These are phyloP conservation scores for Apeira syringaria DNA, from an alignment of 2,888 invertebrate genomes.

Conservation along the genomic window DNA sequence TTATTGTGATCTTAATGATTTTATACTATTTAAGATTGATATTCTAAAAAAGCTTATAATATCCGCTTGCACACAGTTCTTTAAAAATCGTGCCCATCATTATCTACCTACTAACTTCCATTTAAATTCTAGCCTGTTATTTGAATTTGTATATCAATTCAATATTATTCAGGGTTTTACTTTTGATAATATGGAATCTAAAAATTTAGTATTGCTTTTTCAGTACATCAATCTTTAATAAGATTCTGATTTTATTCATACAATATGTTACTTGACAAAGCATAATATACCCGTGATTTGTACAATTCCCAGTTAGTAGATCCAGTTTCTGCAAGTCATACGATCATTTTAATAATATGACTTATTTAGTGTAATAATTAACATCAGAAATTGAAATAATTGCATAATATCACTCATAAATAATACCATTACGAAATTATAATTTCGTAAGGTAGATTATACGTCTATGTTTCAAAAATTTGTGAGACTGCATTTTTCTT, in stretches of 20 bases:
- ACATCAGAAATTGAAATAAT: conserved; percentile 4
- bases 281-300: conserved; percentile 30
- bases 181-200: conserved; percentile 16
- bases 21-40: conserved; percentile 37
- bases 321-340: neutral
- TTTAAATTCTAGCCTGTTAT: too few relatives aligned
- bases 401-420: conserved; percentile 3
- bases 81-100: conserved; percentile 22
- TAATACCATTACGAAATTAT: conserved; percentile 7
- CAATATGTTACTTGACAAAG: too few relatives aligned
- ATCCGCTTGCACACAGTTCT: conserved; percentile 23
- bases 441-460: conserved; percentile 23
- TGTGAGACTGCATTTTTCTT: conserved; percentile 33
- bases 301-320: conserved; percentile 1
- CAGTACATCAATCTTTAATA: conserved; percentile 25
- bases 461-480: conserved; percentile 29
- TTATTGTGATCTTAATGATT: conserved; percentile 59
- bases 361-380: neutral
- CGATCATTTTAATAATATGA: too few relatives aligned
- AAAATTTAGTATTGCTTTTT: conserved; percentile 10
- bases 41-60: conserved; percentile 36
- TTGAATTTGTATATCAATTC: too few relatives aligned
- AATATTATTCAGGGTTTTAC: conserved; percentile 27
- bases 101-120: too few relatives aligned
- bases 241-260: too few relatives aligned